Conservation (phyloP, 2,888 invertebrate genomes). For the Mactromeris polynyma region DNA sequence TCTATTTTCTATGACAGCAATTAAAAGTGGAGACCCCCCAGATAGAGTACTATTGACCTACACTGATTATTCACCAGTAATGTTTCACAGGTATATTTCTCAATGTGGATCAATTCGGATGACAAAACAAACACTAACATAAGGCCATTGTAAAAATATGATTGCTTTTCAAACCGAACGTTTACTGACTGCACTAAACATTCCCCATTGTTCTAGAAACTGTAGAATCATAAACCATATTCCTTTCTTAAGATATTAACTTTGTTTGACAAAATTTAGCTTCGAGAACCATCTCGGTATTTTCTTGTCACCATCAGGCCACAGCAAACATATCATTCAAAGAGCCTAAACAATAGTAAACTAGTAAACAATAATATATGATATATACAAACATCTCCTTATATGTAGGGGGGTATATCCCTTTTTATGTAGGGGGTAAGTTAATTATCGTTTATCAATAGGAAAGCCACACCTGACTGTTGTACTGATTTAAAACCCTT, state of each 20-base stretch:
- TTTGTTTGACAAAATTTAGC: neutral
- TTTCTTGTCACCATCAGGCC: neutral
- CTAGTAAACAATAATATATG: no score
- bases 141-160: neutral
- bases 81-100: constrained; percentile 3
- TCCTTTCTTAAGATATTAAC: neutral
- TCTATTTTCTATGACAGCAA: constrained; percentile 16
- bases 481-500: constrained; percentile 7
- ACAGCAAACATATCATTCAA: neutral
- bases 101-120: constrained; percentile 19
- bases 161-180: neutral
- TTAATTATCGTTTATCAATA: neutral
- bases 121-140: neutral
- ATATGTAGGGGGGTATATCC: neutral
- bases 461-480: neutral
- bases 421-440: neutral
- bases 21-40: constrained; percentile 37
- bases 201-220: neutral
- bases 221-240: neutral
- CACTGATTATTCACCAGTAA: constrained; percentile 1
- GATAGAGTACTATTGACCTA: constrained; percentile 30
- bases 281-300: neutral
- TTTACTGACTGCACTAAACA: neutral
- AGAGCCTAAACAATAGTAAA: neutral
- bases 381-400: neutral